phyloP scores from a whole-genome alignment of 1,140 invertebrate genomes.

The Pseudobourletiella spinata region DNA sequence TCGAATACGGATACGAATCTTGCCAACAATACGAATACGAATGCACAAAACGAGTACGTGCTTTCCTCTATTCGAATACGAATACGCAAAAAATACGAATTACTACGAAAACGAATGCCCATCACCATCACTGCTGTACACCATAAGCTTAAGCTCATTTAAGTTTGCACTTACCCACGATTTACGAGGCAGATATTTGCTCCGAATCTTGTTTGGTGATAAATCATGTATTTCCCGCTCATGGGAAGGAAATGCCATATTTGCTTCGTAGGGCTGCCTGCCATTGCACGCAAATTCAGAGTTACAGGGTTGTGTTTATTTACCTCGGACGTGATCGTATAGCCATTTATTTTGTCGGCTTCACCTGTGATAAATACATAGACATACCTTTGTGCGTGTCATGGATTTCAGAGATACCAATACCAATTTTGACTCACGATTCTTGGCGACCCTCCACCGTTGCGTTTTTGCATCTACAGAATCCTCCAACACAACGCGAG shows the following conservation, averaged over 20 bases:
- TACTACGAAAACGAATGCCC: no score
- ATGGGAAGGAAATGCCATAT: constrained; percentile 6
- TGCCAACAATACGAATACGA: no score
- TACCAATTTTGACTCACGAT: background rate
- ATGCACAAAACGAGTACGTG: no score
- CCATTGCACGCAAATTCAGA: background rate
- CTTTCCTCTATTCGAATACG: no score
- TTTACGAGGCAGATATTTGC: background rate
- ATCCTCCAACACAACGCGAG: background rate
- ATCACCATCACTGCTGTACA: no score
- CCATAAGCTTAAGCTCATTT: no score
- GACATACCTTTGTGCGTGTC: no score
- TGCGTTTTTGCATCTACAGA: background rate
- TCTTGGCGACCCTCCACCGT: background rate
- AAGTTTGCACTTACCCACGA: no score
- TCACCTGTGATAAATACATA: background rate
- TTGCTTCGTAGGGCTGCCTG: background rate
- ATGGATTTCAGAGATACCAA: background rate
- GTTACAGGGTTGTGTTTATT: background rate
- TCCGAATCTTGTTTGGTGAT: background rate
- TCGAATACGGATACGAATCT: no score
- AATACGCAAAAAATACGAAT: no score
- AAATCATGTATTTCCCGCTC: background rate
- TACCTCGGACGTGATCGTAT: background rate
- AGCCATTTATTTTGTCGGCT: background rate